phyloP scores from a whole-genome alignment of 2,113 vertebrate genomes.

The Dipodomys merriami region DNA sequence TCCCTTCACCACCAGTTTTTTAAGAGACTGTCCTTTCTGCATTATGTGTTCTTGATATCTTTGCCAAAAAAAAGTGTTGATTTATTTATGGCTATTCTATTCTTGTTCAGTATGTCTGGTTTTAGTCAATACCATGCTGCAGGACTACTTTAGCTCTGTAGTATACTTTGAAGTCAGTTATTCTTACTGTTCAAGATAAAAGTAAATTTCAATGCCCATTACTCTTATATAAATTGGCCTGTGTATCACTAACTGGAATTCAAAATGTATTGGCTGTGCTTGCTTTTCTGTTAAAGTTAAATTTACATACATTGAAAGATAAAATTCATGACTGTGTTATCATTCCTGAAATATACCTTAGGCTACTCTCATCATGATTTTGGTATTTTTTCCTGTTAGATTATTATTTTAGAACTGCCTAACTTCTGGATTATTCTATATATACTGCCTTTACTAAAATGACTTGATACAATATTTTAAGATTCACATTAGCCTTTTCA shows the following conservation, averaged over 20 bases:
- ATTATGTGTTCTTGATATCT: neutral
- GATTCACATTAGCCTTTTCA: neutral
- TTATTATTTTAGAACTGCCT: neutral
- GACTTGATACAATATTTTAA: neutral
- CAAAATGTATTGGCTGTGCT: neutral
- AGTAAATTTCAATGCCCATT: neutral
- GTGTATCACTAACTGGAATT: conserved; percentile 6
- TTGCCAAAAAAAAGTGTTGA: neutral
- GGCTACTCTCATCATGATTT: neutral
- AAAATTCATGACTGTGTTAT: neutral
- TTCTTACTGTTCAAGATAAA: neutral
- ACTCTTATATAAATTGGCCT: neutral
- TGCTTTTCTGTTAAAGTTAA: neutral
- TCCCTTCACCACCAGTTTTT: neutral
- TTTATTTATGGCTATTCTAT: too few species aligned
- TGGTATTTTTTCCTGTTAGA: neutral
- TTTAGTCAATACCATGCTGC: neutral
- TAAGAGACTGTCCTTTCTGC: neutral
- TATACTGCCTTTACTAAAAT: neutral
- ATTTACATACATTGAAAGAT: neutral
- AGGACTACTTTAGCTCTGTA: neutral
- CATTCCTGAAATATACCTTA: neutral
- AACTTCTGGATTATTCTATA: neutral
- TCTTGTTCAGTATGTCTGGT: neutral
- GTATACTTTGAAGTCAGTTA: neutral